Conservation (phyloP, 2,888 invertebrate genomes). For the Drosophila koepferae region DNA sequence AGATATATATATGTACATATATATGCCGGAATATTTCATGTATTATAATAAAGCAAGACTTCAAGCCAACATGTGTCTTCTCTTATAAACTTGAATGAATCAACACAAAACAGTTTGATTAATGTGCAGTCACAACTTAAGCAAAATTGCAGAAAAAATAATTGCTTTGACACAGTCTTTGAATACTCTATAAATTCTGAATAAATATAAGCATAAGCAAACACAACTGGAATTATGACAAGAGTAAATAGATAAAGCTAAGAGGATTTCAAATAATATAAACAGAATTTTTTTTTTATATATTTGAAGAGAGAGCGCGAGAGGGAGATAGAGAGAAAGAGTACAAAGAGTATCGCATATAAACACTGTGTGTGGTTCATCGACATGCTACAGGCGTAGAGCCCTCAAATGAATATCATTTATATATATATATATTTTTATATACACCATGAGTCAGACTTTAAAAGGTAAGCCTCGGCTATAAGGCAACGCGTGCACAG, state of each 20-base stretch:
- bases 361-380: constrained; percentile 51
- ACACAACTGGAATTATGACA: neutral
- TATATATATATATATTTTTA: constrained; percentile 18
- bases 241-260: neutral
- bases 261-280: neutral
- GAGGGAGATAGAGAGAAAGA: neutral
- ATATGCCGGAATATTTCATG: neutral
- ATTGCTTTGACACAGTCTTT: neutral
- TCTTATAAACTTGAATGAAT: constrained; percentile 22
- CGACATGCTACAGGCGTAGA: constrained; percentile 66
- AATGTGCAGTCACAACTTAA: constrained; percentile 21
- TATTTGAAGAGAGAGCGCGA: neutral
- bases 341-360: neutral
- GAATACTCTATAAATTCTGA: constrained; percentile 9
- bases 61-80: neutral
- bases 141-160: neutral
- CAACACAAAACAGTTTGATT: constrained; percentile 36
- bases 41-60: neutral
- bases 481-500: constrained; percentile 6
- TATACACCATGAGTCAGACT: constrained; percentile 56
- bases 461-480: constrained; percentile 44
- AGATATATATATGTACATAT: neutral
- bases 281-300: neutral
- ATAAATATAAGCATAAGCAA: neutral
- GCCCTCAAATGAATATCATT: constrained; percentile 34